Percentiles rank a stretch among this genome's conserved stretches.
phyloP scores from a whole-genome alignment of 2,113 vertebrate genomes.

The Nansenia antarctica region DNA sequence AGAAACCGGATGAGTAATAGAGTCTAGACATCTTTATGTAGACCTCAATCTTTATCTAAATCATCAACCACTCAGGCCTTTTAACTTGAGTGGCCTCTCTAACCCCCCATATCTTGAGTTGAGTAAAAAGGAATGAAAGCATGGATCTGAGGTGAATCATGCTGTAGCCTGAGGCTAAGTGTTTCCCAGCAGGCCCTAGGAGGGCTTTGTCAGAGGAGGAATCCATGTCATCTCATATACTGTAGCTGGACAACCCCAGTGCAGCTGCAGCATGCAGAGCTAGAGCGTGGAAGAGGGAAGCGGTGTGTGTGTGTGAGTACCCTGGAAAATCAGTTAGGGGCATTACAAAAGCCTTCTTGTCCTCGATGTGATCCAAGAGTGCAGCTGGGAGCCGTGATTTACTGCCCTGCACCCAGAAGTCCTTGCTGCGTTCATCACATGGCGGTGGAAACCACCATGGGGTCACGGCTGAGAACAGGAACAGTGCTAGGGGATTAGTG shows the following conservation, averaged over 20 bases:
- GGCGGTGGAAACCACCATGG: slow-evolving; percentile 20
- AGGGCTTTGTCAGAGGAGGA: not conserved
- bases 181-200: not conserved
- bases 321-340: slow-evolving; percentile 59
- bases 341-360: slow-evolving; percentile 62
- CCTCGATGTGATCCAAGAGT: slow-evolving; percentile 48
- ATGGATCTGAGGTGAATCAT: not conserved
- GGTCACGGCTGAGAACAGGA: slow-evolving; percentile 9
- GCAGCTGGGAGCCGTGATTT: slow-evolving; percentile 61
- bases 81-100: not conserved
- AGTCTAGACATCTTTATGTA: too few species aligned
- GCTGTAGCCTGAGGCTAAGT: not conserved
- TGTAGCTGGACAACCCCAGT: slow-evolving; percentile 13
- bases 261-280: slow-evolving; percentile 6
- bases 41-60: not conserved
- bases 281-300: not conserved
- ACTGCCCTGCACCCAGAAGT: slow-evolving; percentile 29
- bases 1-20: not conserved
- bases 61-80: not conserved
- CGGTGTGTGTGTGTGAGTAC: slow-evolving; percentile 19
- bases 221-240: not conserved
- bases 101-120: not conserved
- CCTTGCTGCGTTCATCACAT: slow-evolving; percentile 32
- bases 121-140: not conserved
- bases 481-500: slow-evolving; percentile 7